Conservation (phyloP, 2,888 invertebrate genomes). For the Vanessa cardui region DNA sequence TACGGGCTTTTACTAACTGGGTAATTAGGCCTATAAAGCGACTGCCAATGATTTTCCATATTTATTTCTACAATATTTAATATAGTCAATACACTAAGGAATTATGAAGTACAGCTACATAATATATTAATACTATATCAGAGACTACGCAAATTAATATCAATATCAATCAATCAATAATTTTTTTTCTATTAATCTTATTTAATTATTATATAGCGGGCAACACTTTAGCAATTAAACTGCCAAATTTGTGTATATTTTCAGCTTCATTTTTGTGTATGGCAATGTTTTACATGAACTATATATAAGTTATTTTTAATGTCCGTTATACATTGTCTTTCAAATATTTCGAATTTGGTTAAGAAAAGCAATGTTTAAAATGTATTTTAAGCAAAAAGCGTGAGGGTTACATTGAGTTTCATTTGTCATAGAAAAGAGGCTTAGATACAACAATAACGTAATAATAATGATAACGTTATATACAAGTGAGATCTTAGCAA, state of each 20-base stretch:
- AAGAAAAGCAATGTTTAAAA: not conserved
- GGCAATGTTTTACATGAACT: not conserved
- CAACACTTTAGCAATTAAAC: constrained; percentile 7
- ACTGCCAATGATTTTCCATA: not conserved
- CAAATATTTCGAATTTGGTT: not conserved
- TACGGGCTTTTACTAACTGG: constrained; percentile 74
- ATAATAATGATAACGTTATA: constrained; percentile 47
- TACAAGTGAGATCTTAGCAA: constrained; percentile 75
- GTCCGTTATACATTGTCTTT: constrained; percentile 1
- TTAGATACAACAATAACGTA: not conserved
- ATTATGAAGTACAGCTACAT: not conserved
- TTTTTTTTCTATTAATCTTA: constrained; percentile 7
- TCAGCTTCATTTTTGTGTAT: not conserved
- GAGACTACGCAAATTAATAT: constrained; percentile 21
- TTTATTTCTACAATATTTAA: constrained; percentile 4
- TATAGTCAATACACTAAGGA: not conserved
- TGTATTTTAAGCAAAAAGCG: constrained; percentile 12
- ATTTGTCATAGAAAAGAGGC: constrained; percentile 15
- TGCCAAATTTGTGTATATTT: not conserved
- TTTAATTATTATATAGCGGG: constrained; percentile 8
- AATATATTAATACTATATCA: not conserved
- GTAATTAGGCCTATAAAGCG: constrained; percentile 69
- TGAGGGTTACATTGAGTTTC: not conserved
- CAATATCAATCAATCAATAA: constrained; percentile 12
- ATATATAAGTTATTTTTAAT: not conserved